Percentiles rank a stretch among this genome's conserved stretches.
Evolutionary conservation across 1,140 invertebrate genomes (phyloP).

Genomic region (Drosophila mayri): DNA sequence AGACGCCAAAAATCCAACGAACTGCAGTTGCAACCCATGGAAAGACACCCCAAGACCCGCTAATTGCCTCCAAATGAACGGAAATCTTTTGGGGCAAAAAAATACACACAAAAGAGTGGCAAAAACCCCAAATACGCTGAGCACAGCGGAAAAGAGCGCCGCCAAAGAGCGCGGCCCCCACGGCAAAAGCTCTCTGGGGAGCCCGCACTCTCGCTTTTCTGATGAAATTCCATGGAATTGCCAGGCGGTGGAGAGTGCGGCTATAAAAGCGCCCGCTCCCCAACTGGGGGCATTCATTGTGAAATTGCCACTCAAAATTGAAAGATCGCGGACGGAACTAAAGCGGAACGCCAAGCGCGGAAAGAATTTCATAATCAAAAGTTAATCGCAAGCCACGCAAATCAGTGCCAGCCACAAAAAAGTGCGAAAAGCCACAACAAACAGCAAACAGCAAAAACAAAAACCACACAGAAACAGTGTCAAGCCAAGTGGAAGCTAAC

Average conservation of each 20-base stretch:
- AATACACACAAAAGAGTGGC: conserved; percentile 14
- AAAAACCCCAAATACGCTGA: conserved; percentile 25
- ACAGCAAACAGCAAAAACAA: conserved; percentile 2
- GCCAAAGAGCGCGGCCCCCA: conserved; percentile 39
- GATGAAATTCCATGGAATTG: conserved; percentile 78
- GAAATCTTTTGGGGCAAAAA: conserved; percentile 57
- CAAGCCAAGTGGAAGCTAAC: conserved; percentile 57
- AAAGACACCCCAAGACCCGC: conserved; percentile 47
- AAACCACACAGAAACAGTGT: conserved; percentile 29
- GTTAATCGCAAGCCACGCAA: conserved; percentile 65
- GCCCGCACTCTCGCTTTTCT: conserved; percentile 52
- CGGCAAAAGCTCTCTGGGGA: conserved; percentile 20
- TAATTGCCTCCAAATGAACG: conserved; percentile 70
- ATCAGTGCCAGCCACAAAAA: conserved; percentile 56
- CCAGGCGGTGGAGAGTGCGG: conserved; percentile 54
- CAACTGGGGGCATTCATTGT: conserved; percentile 77
- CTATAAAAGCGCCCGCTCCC: conserved; percentile 72
- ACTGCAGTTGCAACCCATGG: conserved; percentile 42
- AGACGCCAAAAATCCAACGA: not conserved
- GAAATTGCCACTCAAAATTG: conserved; percentile 85
- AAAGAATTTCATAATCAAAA: conserved; percentile 84
- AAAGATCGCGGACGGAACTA: conserved; percentile 68
- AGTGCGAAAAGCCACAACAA: conserved; percentile 37
- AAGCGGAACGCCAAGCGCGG: conserved; percentile 67
- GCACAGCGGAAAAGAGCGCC: conserved; percentile 21